These are phyloP conservation scores for Cephalopachus bancanus DNA, from an alignment of 2,797 vertebrate species.

Conservation along the genomic window DNA sequence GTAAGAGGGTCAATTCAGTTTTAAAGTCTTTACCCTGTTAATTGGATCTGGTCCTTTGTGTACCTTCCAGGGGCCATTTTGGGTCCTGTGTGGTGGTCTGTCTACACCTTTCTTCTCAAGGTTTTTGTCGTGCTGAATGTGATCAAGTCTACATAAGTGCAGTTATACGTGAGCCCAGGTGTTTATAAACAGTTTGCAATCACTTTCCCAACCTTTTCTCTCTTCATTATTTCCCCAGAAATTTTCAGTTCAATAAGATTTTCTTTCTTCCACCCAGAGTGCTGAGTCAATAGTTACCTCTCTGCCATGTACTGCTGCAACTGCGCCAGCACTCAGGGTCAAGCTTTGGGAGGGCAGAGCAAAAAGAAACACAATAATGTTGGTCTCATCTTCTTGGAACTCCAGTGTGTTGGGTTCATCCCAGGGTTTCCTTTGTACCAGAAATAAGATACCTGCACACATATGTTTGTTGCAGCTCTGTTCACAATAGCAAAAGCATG, in stretches of 20 bases:
- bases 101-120: not conserved
- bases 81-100: fast-evolving
- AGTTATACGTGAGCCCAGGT: not conserved
- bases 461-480: too few species aligned
- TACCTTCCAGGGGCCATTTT: fast-evolving
- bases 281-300: not conserved
- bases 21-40: not conserved
- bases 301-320: not conserved
- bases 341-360: not conserved
- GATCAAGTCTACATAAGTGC: not conserved
- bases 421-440: not conserved
- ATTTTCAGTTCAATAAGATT: not conserved
- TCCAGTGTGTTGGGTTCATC: not conserved
- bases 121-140: not conserved
- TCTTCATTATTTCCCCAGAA: not conserved
- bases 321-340: too few species aligned
- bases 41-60: not conserved
- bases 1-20: conserved; percentile 63
- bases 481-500: too few species aligned
- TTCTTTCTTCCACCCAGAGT: not conserved
- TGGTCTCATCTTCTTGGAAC: not conserved
- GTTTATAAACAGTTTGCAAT: not conserved
- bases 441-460: too few species aligned
- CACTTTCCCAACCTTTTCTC: not conserved
- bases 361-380: not conserved